Evolutionary conservation across 2,113 vertebrate genomes (phyloP).

Genomic region (Lepus europaeus): DNA sequence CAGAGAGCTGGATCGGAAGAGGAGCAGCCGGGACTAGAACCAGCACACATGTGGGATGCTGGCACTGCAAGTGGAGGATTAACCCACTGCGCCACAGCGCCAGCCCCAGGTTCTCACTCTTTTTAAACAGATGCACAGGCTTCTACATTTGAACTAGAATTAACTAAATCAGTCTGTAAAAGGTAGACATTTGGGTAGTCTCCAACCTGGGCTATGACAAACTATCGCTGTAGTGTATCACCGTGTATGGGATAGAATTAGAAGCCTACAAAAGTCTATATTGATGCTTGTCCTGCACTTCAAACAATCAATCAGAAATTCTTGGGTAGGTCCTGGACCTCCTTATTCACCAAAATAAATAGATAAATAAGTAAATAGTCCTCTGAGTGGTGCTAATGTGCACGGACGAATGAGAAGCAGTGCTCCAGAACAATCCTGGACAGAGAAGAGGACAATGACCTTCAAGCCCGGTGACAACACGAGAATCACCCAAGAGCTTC

Average conservation of each 20-base stretch:
- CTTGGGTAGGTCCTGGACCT: background rate
- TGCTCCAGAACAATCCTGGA: background rate
- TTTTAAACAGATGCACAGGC: background rate
- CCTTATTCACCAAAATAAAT: background rate
- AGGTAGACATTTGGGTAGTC: background rate
- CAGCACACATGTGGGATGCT: too few relatives aligned
- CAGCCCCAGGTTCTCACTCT: background rate
- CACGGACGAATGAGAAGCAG: background rate
- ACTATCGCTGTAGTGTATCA: background rate
- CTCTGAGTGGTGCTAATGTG: background rate
- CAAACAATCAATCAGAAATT: conserved; percentile 14
- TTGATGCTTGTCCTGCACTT: background rate
- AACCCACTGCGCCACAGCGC: too few relatives aligned
- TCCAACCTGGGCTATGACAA: background rate
- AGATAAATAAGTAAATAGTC: background rate
- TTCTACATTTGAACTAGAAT: background rate
- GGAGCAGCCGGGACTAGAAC: too few relatives aligned
- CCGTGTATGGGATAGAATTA: background rate
- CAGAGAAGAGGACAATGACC: background rate
- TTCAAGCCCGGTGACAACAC: accelerated
- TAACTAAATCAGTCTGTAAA: background rate
- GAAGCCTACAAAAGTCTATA: background rate
- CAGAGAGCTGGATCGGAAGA: too few relatives aligned
- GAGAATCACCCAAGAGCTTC: background rate
- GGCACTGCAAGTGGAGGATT: too few relatives aligned